Evolutionary conservation across 1,140 invertebrate genomes (phyloP), one percentile per base, ranked within the genome.

Genomic region (Cotesia glomerata): DNA sequence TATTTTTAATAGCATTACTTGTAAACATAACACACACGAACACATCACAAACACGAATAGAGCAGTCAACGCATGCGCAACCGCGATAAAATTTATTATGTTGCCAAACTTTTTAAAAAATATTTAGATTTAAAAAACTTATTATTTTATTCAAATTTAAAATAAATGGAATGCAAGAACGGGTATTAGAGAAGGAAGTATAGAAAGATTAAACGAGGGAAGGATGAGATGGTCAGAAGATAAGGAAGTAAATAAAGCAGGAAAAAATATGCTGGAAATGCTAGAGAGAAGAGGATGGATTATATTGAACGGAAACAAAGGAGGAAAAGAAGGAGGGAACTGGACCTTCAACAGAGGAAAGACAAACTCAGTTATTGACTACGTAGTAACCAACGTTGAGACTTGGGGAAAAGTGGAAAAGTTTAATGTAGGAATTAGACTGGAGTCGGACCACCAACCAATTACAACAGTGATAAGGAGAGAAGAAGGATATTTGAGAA

Each of bases 111-210:
- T n/a, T n/a, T n/a, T n/a, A n/a, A n/a, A n/a, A n/a, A n/a, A n/a
- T n/a, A n/a, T n/a, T n/a, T n/a, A n/a, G n/a, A n/a, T n/a, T n/a
- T n/a, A n/a, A n/a, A n/a, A n/a, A n/a, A n/a, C n/a, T n/a, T n/a
- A n/a, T n/a, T n/a, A n/a, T n/a, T n/a, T n/a, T n/a, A n/a, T n/a
- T n/a, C n/a, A n/a, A n/a, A n/a, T n/a, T n/a, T n/a, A n/a, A n/a
- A n/a, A n/a, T n/a, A n/a, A n/a, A n/a, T 72, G 72, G 1, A 75
- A 75, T 34, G 74, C 70, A 36, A 67, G 63, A 34, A 75, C 62
- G 0, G 74, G 69, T 4, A n/a, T n/a, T n/a, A n/a, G 35, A 8
- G 65, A 65, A n/a, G 73, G 73, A 26, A 61, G 52, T 54, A n/a
- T 26, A 26, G 9, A 36, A 4, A 8, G 9, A 8, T 16, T 18